Evolutionary conservation across 2,888 invertebrate genomes (phyloP), one percentile per base, ranked within the genome.

Genomic region (Ischnura elegans): DNA sequence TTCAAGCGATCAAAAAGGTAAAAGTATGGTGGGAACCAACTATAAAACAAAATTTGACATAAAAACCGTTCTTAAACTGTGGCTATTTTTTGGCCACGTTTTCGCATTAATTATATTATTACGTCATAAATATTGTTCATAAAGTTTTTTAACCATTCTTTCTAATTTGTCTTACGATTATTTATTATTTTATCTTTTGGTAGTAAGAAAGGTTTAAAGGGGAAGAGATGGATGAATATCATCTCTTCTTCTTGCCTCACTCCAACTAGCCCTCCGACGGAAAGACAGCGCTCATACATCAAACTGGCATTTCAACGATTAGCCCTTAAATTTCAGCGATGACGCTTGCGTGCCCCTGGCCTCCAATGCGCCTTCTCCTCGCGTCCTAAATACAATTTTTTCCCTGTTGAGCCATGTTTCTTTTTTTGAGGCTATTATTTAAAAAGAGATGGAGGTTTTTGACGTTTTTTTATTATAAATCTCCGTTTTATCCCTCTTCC

Each of bases 221-320:
- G 0, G 66, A 66, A 21, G 4, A 21, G 66, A 21, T 6, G 66
- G 61, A 8, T 1, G 61, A 21, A 3, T 19, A 10, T 25, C 5
- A 66, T 66, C 21, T 29, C 66, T 29, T 66, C 66, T 4, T 8
- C 66, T n/a, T n/a, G n/a, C n/a, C n/a, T n/a, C n/a, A n/a, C n/a
- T n/a, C n/a, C n/a, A n/a, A n/a, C n/a, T n/a, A n/a, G n/a, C n/a
- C n/a, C n/a, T n/a, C n/a, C n/a, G n/a, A n/a, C 19, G 29, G 29
- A 66, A 66, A 66, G 66, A 66, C 66, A 66, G 66, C 66, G 66
- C 66, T 29, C 66, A 66, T 66, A 29, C 29, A 29, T 66, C 66
- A 66, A 66, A 16, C 66, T 66, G 66, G 66, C 66, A 66, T 66
- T 66, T 66, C 66, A 66, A 66, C 66, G 66, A 66, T 66, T 66